Evolutionary conservation across 2,797 vertebrate species (phyloP).

Genomic region (Diceros bicornis): DNA sequence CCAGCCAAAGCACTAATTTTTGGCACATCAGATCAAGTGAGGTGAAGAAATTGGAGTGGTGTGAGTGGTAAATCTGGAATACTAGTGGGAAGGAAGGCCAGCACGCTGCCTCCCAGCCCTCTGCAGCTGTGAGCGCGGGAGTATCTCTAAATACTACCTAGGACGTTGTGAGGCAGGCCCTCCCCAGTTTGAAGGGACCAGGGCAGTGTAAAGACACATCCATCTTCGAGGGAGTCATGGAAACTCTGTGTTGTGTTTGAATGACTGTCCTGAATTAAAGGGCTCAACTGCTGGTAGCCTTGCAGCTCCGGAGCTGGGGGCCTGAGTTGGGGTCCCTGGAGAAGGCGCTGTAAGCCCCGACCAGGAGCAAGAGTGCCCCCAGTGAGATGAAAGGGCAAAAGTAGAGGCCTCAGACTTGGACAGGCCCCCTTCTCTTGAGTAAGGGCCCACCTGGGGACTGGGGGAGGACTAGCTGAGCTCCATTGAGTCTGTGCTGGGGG

Average conservation of each 20-base stretch:
- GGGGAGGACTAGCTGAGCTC: conserved; percentile 92
- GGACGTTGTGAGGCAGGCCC: background rate
- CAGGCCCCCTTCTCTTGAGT: fast-evolving
- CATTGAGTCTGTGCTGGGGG: conserved; percentile 91
- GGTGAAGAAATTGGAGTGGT: background rate
- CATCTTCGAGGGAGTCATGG: background rate
- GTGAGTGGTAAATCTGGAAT: background rate
- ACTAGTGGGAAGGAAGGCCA: background rate
- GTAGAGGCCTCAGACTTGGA: background rate
- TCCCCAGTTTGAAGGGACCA: background rate
- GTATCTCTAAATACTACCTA: background rate
- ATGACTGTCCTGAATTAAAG: conserved; percentile 56
- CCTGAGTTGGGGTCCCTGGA: background rate
- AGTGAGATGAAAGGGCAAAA: background rate
- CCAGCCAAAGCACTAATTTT: background rate
- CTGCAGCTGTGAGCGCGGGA: background rate
- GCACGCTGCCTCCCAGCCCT: background rate
- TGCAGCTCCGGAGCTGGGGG: background rate
- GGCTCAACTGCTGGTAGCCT: conserved; percentile 36
- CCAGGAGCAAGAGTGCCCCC: background rate
- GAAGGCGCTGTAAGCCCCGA: conserved; percentile 58
- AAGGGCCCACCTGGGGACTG: fast-evolving
- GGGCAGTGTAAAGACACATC: background rate
- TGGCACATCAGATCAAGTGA: background rate
- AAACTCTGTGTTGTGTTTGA: fast-evolving